Conservation (phyloP, 2,888 invertebrate genomes). For the Dasypolia templi region DNA sequence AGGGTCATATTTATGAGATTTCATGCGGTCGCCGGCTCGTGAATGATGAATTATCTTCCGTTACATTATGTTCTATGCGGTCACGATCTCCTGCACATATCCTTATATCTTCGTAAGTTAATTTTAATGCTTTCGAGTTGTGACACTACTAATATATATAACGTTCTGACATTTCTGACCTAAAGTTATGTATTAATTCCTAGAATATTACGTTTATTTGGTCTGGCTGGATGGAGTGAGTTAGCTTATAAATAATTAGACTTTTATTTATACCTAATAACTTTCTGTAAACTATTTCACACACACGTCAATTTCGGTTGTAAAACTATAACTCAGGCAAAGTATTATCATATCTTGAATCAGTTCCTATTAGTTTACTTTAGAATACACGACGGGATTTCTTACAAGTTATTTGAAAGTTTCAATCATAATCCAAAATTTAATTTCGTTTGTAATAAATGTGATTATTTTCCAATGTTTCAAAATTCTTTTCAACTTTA, state of each 20-base stretch:
- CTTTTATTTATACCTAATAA: background rate
- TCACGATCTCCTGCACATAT: slow-evolving; percentile 29
- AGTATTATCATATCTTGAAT: slow-evolving; percentile 50
- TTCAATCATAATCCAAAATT: slow-evolving; percentile 38
- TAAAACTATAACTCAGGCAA: slow-evolving; percentile 22
- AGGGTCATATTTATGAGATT: slow-evolving; percentile 57
- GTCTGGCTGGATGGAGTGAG: background rate
- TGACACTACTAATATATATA: too few relatives aligned
- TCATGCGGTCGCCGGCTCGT: slow-evolving; percentile 35
- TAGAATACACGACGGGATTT: slow-evolving; percentile 26
- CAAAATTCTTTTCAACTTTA: slow-evolving; percentile 25
- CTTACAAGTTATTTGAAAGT: slow-evolving; percentile 40
- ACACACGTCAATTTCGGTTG: slow-evolving; percentile 25
- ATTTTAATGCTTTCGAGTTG: background rate
- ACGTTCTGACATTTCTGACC: background rate
- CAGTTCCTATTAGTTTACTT: slow-evolving; percentile 48
- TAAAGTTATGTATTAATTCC: slow-evolving; percentile 1
- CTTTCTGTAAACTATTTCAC: slow-evolving; percentile 18
- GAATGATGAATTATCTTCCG: slow-evolving; percentile 55
- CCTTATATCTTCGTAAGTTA: background rate
- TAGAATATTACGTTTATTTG: background rate
- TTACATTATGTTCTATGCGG: slow-evolving; percentile 30
- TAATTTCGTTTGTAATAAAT: slow-evolving; percentile 34
- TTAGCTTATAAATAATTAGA: background rate
- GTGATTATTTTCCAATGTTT: slow-evolving; percentile 30